Conservation (phyloP, 1,140 invertebrate species). For the Drusus annulatus region DNA sequence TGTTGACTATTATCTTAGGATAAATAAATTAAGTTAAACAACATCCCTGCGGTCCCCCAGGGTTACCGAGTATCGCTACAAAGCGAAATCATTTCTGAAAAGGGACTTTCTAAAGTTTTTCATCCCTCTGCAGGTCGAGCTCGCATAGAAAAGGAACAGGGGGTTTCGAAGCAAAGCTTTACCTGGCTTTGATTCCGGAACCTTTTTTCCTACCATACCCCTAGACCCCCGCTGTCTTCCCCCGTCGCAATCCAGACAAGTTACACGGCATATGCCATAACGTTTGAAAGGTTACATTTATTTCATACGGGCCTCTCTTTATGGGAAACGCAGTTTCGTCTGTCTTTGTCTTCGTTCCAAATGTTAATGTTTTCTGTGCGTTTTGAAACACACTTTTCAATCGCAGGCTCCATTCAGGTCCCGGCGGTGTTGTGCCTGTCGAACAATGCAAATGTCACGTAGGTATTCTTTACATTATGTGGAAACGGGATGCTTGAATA, state of each 20-base stretch:
- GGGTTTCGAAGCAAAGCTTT: conserved; percentile 26
- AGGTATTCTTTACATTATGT: conserved; percentile 43
- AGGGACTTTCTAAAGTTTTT: conserved; percentile 38
- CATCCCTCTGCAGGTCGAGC: conserved; percentile 4
- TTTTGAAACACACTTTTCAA: conserved; percentile 45
- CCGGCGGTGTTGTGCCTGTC: conserved; percentile 40
- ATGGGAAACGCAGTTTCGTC: conserved; percentile 45
- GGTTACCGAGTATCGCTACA: conserved; percentile 26
- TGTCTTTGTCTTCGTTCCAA: conserved; percentile 52
- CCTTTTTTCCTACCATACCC: conserved; percentile 40
- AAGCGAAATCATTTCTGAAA: conserved; percentile 33
- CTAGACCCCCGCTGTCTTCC: conserved; percentile 33
- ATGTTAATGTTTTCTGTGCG: conserved; percentile 52
- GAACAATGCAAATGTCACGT: conserved; percentile 54
- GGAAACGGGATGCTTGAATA: conserved; percentile 24
- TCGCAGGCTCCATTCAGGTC: conserved; percentile 48
- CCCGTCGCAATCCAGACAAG: conserved; percentile 37
- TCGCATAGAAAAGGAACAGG: conserved; percentile 23
- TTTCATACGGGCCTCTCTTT: conserved; percentile 47
- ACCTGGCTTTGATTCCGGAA: conserved; percentile 42
- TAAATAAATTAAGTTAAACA: conserved; percentile 38
- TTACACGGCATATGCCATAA: conserved; percentile 43
- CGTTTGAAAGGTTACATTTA: conserved; percentile 54
- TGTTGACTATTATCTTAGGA: conserved; percentile 34
- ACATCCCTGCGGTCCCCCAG: conserved; percentile 21